A percentile compares a stretch with the other conserved stretches of the same genome.
These are phyloP conservation scores for Lypha dubia DNA, from an alignment of 2,888 invertebrate genomes.

Conservation along the genomic window DNA sequence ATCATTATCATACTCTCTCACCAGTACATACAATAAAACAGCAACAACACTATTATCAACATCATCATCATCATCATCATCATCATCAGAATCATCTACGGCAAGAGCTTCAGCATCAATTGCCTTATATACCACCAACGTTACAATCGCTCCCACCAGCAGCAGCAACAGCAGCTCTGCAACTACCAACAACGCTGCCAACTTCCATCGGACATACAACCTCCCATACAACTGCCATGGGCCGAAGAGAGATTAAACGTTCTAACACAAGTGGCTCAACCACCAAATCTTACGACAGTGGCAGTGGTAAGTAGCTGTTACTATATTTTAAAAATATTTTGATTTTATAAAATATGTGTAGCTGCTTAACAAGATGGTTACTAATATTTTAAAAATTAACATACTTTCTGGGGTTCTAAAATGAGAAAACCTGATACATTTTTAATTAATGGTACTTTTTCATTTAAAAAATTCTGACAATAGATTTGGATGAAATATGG, in stretches of 20 bases:
- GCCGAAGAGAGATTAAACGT: conserved; percentile 83
- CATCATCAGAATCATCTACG: conserved; percentile 62
- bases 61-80: conserved; percentile 61
- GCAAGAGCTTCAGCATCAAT: conserved; percentile 51
- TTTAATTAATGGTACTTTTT: too few relatives aligned
- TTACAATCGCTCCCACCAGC: conserved; percentile 65
- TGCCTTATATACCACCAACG: conserved; percentile 56
- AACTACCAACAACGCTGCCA: conserved; percentile 62
- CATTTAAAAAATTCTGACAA: too few relatives aligned
- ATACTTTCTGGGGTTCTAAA: too few relatives aligned
- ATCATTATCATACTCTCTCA: conserved; percentile 66
- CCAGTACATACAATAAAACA: conserved; percentile 68
- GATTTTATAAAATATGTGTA: conserved; percentile 4
- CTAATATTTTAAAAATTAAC: too few relatives aligned
- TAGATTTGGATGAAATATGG: too few relatives aligned
- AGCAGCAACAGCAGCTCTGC: conserved; percentile 46
- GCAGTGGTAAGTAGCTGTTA: conserved; percentile 80
- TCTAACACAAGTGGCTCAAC: conserved; percentile 82
- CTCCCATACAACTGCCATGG: conserved; percentile 77
- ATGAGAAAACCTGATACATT: too few relatives aligned
- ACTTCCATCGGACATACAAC: conserved; percentile 54
- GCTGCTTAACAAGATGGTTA: conserved; percentile 52
- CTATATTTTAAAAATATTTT: neutral
- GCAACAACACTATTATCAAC: conserved; percentile 60
- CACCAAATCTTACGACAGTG: conserved; percentile 81